Evolutionary conservation across 2,797 vertebrate species (phyloP), one percentile per base, ranked within the genome.

Genomic region (Sebastes trivittatus): DNA sequence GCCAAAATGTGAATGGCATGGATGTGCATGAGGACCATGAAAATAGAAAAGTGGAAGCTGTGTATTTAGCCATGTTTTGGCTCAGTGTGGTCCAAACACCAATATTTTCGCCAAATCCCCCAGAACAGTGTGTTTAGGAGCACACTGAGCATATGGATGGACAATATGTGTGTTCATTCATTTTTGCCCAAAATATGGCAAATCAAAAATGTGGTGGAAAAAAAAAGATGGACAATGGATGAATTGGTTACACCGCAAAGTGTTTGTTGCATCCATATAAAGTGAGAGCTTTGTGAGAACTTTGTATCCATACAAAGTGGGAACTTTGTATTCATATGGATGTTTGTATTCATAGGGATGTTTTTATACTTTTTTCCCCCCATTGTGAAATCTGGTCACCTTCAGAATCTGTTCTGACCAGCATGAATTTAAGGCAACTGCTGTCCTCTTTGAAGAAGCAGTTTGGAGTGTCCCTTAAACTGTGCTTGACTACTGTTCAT

Each of bases 91-190:
- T 77, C 72, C 69, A 64, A 36, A 72, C 8, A 23, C 22, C 34
- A 2, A 3, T 46, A 1, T 25, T 72, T 34, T 67, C 1, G 72
- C 80, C 82, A 87, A 58, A 83, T 60, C 38, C 20, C 52, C 42
- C 65, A 52, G 27, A 59, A 16, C 23, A 73, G 68, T 42, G 49
- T 78, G 63, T 46, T 16, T 16, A 29, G 52, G 13, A 67, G 60
- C 63, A 71, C 27, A 13, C 25, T 27, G 61, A 71, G 56, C 80
- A 82, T 83, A 83, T 85, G 86, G 75, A 66, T 10, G 14, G 27
- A 68, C 69, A 81, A 66, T 66, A 61, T 85, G 82, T 54, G 27
- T 8, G 71, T 63, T 60, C 10, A 23, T 68, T 73, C 7, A 5
- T 71, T 55, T 66, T 54, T 46, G 49, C 42, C 76, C 76, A 54